Percentiles rank a stretch among this genome's conserved stretches.
These are phyloP conservation scores for Dolichoris vasculosae DNA, from an alignment of 1,140 invertebrate species.

Conservation along the genomic window DNA sequence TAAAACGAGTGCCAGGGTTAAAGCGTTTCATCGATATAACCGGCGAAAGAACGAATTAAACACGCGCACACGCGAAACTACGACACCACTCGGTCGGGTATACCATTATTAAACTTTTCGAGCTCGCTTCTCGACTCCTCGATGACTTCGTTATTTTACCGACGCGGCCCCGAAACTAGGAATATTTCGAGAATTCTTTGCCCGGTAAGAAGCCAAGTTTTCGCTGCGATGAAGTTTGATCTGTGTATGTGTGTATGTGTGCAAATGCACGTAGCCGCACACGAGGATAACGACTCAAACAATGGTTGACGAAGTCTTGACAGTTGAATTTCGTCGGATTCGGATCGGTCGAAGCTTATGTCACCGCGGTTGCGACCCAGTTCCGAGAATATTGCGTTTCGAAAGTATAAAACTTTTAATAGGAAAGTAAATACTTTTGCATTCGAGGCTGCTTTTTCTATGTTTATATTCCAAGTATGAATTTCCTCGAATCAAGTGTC, in stretches of 20 bases:
- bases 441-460: neutral
- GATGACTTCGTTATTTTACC: slow-evolving; percentile 20
- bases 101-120: slow-evolving; percentile 45
- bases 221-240: neutral
- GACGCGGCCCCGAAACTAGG: neutral
- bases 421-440: slow-evolving; percentile 39
- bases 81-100: neutral
- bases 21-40: neutral
- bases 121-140: neutral
- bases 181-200: slow-evolving; percentile 42
- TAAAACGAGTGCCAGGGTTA: neutral
- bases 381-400: neutral
- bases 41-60: slow-evolving; percentile 26
- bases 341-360: neutral
- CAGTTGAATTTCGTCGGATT: slow-evolving; percentile 3
- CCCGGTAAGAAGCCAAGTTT: slow-evolving; percentile 41
- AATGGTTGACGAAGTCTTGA: slow-evolving; percentile 2
- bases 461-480: neutral
- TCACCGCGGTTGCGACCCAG: neutral
- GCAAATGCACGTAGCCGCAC: neutral
- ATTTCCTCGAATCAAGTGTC: slow-evolving; percentile 19
- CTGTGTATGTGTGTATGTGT: neutral
- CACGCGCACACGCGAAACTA: neutral
- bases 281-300: slow-evolving; percentile 12
- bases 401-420: slow-evolving; percentile 44